Percentiles rank a stretch among this genome's conserved stretches.
Evolutionary conservation across 2,113 vertebrate species (phyloP).

Genomic region (Heteronetta atricapilla): DNA sequence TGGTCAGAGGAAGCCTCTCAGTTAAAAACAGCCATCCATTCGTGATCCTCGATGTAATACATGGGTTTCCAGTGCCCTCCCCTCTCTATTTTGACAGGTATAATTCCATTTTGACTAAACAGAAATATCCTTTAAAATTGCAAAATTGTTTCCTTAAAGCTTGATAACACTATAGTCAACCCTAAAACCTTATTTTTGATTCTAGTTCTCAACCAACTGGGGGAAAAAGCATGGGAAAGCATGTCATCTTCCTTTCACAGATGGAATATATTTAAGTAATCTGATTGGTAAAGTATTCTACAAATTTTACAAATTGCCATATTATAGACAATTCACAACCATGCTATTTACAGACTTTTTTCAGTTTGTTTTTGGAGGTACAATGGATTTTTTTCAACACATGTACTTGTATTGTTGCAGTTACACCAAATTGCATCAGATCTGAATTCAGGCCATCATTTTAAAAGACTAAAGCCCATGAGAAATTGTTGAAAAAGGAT

Average conservation of each 20-base stretch:
- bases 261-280: not conserved
- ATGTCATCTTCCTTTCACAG: not conserved
- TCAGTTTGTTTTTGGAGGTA: not conserved
- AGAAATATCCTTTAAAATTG: not conserved
- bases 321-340: not conserved
- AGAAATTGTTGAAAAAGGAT: not conserved
- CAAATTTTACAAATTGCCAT: not conserved
- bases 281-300: not conserved
- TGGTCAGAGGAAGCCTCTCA: not conserved
- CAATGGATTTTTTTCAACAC: not conserved
- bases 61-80: not conserved
- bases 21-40: not conserved
- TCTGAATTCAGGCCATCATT: not conserved
- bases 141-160: not conserved
- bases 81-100: not conserved
- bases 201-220: not conserved
- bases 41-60: not conserved
- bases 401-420: not conserved
- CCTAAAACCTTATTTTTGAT: not conserved
- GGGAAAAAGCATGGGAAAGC: not conserved
- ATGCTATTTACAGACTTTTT: not conserved
- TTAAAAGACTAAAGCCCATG: not conserved
- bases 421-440: not conserved
- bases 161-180: not conserved
- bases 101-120: not conserved